Percentiles rank a stretch among this genome's conserved stretches.
Conservation (phyloP, 37 sponge, comb jelly and placozoan species). For the Crambe crambe region DNA sequence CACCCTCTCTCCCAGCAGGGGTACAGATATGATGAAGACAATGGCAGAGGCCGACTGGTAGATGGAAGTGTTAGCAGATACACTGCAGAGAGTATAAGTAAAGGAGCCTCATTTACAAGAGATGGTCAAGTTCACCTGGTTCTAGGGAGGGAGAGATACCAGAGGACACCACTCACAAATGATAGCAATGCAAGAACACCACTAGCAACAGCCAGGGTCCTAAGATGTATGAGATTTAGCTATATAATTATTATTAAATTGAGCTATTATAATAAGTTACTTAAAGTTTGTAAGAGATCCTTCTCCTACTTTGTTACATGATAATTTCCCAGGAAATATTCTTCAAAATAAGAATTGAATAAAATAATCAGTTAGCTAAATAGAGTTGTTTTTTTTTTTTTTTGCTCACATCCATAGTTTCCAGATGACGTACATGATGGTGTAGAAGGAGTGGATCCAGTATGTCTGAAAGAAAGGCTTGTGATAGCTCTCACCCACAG, state of each 20-base stretch:
- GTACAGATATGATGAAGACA: constrained; percentile 74
- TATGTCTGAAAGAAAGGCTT: constrained; percentile 56
- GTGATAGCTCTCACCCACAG: constrained; percentile 14
- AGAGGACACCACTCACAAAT: constrained; percentile 33
- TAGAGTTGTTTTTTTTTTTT: no score
- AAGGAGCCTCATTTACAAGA: neutral
- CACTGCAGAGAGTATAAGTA: constrained; percentile 45
- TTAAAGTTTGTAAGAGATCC: constrained; percentile 27
- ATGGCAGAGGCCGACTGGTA: constrained; percentile 73
- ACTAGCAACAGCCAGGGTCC: constrained; percentile 27
- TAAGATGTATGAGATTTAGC: no score
- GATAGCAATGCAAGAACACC: constrained; percentile 18
- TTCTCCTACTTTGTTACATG: constrained; percentile 61
- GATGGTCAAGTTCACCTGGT: constrained; percentile 40
- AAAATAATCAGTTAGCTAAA: no score
- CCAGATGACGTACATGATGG: constrained; percentile 54
- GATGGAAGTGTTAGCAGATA: constrained; percentile 84
- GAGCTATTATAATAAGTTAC: neutral
- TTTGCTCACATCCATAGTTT: constrained; percentile 50
- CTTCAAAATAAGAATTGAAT: constrained; percentile 8
- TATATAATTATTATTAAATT: no score
- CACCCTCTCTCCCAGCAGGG: constrained; percentile 74
- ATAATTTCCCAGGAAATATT: constrained; percentile 51
- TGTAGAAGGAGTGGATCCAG: constrained; percentile 55
- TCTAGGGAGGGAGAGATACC: constrained; percentile 71